Conservation (phyloP, 2,113 vertebrate species). For the Paramisgurnus dabryanus region DNA sequence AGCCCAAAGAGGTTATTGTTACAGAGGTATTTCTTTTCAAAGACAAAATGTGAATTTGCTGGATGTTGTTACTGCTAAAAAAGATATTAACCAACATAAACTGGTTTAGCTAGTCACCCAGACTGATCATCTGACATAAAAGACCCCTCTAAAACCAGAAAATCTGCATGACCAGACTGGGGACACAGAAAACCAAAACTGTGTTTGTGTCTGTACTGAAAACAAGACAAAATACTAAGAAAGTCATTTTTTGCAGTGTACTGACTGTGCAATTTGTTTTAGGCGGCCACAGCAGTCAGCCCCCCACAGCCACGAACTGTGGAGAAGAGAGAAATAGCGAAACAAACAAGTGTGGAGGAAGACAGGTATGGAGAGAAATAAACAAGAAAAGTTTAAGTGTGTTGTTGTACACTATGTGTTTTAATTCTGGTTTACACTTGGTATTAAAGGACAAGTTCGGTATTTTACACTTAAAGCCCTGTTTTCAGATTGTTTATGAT, state of each 20-base stretch:
- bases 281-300: constrained; percentile 46
- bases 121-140: too few species aligned
- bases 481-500: too few species aligned
- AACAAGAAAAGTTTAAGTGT: not conserved
- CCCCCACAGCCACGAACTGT: constrained; percentile 36
- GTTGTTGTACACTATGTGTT: not conserved
- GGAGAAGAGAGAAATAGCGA: constrained; percentile 62
- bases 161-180: too few species aligned
- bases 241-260: not conserved
- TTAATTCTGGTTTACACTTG: not conserved
- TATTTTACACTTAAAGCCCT: too few species aligned
- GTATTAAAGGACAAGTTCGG: too few species aligned
- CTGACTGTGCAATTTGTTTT: not conserved
- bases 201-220: too few species aligned
- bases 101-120: too few species aligned
- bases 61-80: not conserved
- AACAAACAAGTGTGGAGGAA: constrained; percentile 62
- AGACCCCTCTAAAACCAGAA: too few species aligned
- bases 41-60: not conserved
- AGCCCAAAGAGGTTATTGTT: constrained; percentile 16
- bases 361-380: constrained; percentile 63
- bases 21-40: constrained; percentile 26
- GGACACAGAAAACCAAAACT: too few species aligned
- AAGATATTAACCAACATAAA: too few species aligned
- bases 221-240: too few species aligned